Percentiles rank a stretch among this genome's conserved stretches.
Conservation (phyloP, 1,140 invertebrate genomes). For the Asbolus verrucosus region DNA sequence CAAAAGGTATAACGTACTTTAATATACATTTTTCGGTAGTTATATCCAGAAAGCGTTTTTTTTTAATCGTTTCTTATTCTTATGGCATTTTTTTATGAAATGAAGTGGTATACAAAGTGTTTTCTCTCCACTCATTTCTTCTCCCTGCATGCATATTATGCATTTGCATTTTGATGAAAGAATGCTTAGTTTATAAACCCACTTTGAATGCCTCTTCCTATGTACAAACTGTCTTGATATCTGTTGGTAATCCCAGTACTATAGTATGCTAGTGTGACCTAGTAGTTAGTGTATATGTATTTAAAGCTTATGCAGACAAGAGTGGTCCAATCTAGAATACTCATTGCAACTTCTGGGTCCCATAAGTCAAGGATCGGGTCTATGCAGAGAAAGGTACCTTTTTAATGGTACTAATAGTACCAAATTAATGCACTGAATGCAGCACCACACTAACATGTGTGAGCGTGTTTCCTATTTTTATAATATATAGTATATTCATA, state of each 20-base stretch:
- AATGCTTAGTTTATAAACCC: conserved; percentile 2
- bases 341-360: conserved; percentile 60
- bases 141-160: not conserved
- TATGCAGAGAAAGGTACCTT: conserved; percentile 65
- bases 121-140: not conserved
- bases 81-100: no score
- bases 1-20: no score
- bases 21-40: no score
- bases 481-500: not conserved
- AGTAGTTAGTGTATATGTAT: conserved; percentile 58
- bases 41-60: no score
- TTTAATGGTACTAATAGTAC: conserved; percentile 54
- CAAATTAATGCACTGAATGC: conserved; percentile 60
- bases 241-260: not conserved
- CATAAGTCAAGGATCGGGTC: conserved; percentile 61
- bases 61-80: no score
- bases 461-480: conserved; percentile 15
- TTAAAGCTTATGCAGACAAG: conserved; percentile 63
- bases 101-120: conserved; percentile 19
- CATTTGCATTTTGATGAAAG: not conserved
- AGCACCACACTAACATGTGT: conserved; percentile 54
- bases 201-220: conserved; percentile 26
- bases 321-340: conserved; percentile 61
- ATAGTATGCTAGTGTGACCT: conserved; percentile 34
- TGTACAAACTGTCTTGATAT: conserved; percentile 46